Conservation (phyloP, 2,797 vertebrate genomes). For the Arvicola amphibius region DNA sequence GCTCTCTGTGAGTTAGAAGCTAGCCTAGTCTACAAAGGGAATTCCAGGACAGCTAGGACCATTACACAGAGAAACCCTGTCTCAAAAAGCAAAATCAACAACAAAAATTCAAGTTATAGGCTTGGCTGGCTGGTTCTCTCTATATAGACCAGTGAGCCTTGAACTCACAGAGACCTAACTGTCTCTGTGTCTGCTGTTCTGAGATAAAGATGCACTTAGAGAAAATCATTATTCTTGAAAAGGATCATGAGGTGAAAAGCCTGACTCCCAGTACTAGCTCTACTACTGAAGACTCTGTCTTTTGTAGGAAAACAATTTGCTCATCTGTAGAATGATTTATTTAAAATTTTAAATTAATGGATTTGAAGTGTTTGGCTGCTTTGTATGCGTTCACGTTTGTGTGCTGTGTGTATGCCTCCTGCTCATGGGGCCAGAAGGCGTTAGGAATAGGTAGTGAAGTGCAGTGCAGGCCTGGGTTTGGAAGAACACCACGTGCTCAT, state of each 20-base stretch:
- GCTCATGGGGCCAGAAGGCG: background rate
- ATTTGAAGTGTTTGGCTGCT: background rate
- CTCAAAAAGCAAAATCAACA: background rate
- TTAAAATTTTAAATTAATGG: background rate
- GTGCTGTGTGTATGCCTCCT: background rate
- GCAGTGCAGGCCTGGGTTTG: background rate
- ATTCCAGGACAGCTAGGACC: background rate
- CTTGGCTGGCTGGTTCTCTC: background rate
- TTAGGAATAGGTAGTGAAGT: too few species aligned
- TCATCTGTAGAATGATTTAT: constrained; percentile 23
- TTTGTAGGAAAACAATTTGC: background rate
- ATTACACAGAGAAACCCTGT: background rate
- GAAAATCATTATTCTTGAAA: constrained; percentile 30
- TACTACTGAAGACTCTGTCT: constrained; percentile 42
- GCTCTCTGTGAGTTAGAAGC: background rate
- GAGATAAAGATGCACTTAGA: background rate
- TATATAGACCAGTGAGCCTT: background rate
- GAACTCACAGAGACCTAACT: background rate
- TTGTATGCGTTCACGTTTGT: background rate
- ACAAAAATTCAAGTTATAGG: background rate
- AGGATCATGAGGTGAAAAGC: background rate
- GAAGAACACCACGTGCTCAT: background rate
- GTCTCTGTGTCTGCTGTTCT: background rate
- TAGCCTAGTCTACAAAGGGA: background rate
- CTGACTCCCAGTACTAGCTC: background rate